phyloP scores from a whole-genome alignment of 1,140 invertebrate species.

The Asbolus verrucosus region DNA sequence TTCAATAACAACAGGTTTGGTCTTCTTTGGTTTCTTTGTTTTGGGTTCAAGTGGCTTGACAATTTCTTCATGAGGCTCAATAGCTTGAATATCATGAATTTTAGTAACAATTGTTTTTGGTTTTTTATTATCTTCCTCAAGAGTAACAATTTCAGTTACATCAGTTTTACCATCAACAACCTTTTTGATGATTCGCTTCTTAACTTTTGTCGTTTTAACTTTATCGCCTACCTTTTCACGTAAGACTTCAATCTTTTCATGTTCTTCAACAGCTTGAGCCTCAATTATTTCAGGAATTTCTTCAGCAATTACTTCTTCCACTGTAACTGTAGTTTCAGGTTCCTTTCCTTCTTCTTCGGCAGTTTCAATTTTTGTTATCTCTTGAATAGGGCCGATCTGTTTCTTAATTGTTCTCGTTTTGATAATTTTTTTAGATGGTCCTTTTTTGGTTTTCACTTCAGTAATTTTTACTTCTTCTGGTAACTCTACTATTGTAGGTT shows the following conservation, averaged over 20 bases:
- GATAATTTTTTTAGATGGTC: constrained; percentile 56
- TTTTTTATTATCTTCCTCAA: constrained; percentile 65
- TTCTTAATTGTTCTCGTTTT: constrained; percentile 58
- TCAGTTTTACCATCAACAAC: constrained; percentile 63
- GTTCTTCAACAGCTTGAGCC: constrained; percentile 61
- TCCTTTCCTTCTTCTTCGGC: constrained; percentile 59
- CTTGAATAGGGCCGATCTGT: constrained; percentile 59
- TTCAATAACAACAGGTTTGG: constrained; percentile 56
- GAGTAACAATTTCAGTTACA: constrained; percentile 65
- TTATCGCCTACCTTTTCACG: constrained; percentile 60
- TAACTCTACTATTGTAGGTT: constrained; percentile 53
- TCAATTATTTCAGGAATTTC: constrained; percentile 62
- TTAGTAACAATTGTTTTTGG: constrained; percentile 59
- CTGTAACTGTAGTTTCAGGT: constrained; percentile 61
- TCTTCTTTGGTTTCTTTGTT: constrained; percentile 52
- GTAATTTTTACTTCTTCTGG: constrained; percentile 51
- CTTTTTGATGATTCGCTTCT: constrained; percentile 63
- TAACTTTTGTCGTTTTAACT: constrained; percentile 62
- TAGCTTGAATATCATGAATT: constrained; percentile 49
- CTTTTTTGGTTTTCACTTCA: constrained; percentile 19
- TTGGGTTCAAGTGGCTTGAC: constrained; percentile 55
- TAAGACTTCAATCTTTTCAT: constrained; percentile 60
- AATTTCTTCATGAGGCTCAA: constrained; percentile 52
- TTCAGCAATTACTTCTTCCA: constrained; percentile 60
- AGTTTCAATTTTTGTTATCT: constrained; percentile 62